These are phyloP conservation scores for Tragulus kanchil DNA, from an alignment of 2,113 vertebrate species.

Conservation along the genomic window DNA sequence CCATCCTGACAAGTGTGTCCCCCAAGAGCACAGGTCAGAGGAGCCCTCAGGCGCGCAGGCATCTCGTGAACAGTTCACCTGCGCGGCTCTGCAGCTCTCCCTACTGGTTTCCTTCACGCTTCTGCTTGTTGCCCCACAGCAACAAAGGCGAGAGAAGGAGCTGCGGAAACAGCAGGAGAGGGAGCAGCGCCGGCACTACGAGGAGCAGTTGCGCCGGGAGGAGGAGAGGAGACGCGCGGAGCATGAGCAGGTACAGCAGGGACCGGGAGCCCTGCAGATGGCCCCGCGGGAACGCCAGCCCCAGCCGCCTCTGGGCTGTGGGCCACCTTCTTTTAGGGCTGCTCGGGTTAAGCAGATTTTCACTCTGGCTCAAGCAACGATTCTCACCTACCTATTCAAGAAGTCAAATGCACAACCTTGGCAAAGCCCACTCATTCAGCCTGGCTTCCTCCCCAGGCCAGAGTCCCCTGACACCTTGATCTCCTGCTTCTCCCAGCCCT, in stretches of 20 bases:
- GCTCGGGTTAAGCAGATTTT: background rate
- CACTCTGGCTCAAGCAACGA: background rate
- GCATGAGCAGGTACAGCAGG: constrained; percentile 94
- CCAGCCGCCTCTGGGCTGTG: background rate
- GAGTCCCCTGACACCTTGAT: background rate
- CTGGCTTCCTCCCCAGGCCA: background rate
- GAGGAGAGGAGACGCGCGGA: constrained; percentile 97
- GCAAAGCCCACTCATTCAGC: background rate
- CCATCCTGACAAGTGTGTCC: background rate
- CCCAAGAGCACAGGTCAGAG: too few species aligned
- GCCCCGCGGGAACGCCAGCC: rapidly evolving
- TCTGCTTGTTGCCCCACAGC: constrained; percentile 86
- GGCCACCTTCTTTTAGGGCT: background rate
- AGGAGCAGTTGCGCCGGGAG: constrained; percentile 96
- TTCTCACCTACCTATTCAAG: constrained; percentile 43
- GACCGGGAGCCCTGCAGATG: rapidly evolving
- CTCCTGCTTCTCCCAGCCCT: background rate
- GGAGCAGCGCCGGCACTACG: constrained; percentile 96
- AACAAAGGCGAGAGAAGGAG: constrained; percentile 97
- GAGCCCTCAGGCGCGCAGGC: too few species aligned
- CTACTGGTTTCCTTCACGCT: background rate
- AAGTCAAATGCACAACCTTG: constrained; percentile 66
- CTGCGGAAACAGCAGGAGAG: constrained; percentile 98
- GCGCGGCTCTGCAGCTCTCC: background rate
- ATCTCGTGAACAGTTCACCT: rapidly evolving